These are phyloP conservation scores for Furnarius figulus DNA, from an alignment of 2,113 vertebrate species.

Conservation along the genomic window DNA sequence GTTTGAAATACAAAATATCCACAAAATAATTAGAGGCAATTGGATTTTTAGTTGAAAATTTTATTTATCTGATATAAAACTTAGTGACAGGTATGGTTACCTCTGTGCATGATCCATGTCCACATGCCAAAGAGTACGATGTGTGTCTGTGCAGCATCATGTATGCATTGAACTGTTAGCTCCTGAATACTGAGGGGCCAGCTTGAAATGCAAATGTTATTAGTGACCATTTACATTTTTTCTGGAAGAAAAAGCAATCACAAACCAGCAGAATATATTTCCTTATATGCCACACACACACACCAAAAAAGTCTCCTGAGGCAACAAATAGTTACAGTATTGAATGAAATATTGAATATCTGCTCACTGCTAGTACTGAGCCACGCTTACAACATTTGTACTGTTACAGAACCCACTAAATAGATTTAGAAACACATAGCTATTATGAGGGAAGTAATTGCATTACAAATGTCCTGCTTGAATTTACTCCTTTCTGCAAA, in stretches of 20 bases:
- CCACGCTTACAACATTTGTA: not conserved
- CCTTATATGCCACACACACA: not conserved
- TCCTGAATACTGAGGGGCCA: not conserved
- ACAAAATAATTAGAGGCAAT: not conserved
- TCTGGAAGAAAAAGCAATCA: not conserved
- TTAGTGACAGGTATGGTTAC: not conserved
- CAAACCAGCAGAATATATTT: not conserved
- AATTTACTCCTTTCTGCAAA: not conserved
- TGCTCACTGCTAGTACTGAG: not conserved
- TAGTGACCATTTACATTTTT: not conserved
- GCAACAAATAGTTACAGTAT: not conserved
- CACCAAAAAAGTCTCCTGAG: not conserved
- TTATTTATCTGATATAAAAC: not conserved
- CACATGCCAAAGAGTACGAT: not conserved
- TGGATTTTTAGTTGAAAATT: not conserved
- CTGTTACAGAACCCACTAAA: not conserved
- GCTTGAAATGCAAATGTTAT: not conserved
- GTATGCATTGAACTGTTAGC: not conserved
- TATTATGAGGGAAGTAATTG: not conserved
- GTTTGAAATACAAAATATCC: not conserved
- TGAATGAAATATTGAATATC: not conserved
- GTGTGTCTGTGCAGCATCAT: not conserved
- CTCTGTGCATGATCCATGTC: not conserved
- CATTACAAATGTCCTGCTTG: not conserved
- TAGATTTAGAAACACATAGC: not conserved